These are phyloP conservation scores for Dicrostonyx torquatus DNA, from an alignment of 2,797 vertebrate species.

Conservation along the genomic window DNA sequence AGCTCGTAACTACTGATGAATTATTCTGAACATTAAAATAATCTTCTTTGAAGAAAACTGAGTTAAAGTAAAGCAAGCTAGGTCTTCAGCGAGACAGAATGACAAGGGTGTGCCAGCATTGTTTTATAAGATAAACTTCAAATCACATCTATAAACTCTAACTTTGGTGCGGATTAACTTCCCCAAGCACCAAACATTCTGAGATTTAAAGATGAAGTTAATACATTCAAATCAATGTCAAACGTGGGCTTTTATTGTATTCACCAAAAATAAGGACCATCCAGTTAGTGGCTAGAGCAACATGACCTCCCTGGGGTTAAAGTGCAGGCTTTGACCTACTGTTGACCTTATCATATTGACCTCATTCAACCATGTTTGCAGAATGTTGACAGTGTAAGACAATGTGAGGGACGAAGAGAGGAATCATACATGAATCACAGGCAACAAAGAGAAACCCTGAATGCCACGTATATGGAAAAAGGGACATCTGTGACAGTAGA, in stretches of 20 bases:
- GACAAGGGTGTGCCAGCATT: not conserved
- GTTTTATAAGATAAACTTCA: slow-evolving; percentile 9
- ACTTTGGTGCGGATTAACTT: slow-evolving; percentile 13
- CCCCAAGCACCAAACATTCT: not conserved
- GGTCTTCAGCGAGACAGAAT: not conserved
- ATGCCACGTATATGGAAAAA: not conserved
- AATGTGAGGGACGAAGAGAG: not conserved
- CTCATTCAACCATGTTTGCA: not conserved
- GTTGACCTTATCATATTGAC: not conserved
- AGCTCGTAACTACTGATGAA: slow-evolving; percentile 24
- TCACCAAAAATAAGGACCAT: slow-evolving; percentile 46
- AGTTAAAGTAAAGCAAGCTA: not conserved
- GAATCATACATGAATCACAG: not conserved
- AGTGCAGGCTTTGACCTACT: not conserved
- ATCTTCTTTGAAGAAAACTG: slow-evolving; percentile 47
- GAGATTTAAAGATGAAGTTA: slow-evolving; percentile 31
- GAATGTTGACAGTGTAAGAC: not conserved
- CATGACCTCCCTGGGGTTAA: not conserved
- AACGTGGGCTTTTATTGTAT: slow-evolving; percentile 42
- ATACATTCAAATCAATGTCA: not conserved
- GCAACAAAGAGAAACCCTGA: not conserved
- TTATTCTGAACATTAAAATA: slow-evolving; percentile 45
- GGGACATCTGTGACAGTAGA: not conserved
- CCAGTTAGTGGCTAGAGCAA: not conserved
- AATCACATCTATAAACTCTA: slow-evolving; percentile 24